Conservation (phyloP, 2,888 invertebrate genomes). For the Mimachlamys varia region DNA sequence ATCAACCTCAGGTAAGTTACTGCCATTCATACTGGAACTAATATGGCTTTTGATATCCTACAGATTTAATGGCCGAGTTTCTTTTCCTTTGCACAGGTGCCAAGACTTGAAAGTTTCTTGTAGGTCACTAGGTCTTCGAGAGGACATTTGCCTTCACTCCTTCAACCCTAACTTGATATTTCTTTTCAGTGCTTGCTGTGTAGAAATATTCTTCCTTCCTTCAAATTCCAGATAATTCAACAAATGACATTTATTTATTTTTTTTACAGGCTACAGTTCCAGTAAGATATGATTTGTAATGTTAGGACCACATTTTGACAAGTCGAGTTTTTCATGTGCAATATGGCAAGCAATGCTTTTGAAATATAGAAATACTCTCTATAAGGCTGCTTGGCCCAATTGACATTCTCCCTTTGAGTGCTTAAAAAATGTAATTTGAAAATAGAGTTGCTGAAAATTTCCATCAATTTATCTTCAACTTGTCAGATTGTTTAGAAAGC, state of each 20-base stretch:
- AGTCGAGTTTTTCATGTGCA: not conserved
- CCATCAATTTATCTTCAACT: not conserved
- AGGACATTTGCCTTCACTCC: not conserved
- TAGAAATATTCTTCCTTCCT: too few species aligned
- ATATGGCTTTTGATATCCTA: not conserved
- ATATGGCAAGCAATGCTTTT: too few species aligned
- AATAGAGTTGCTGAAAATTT: too few species aligned
- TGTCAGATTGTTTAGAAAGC: not conserved
- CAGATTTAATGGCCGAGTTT: not conserved
- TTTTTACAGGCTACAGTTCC: too few species aligned
- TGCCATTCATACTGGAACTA: not conserved
- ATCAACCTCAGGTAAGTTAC: not conserved
- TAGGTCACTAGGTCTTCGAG: not conserved
- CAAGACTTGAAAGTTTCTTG: not conserved
- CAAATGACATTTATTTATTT: too few species aligned
- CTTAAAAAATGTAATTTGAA: too few species aligned
- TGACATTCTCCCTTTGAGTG: too few species aligned
- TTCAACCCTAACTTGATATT: not conserved
- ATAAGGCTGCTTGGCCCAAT: too few species aligned
- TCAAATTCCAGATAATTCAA: too few species aligned
- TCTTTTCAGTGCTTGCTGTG: too few species aligned
- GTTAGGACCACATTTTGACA: not conserved
- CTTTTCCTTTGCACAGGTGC: not conserved
- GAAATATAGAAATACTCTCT: too few species aligned
- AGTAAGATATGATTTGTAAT: not conserved